Conservation (phyloP, 2,113 vertebrate genomes). For the Microtus montanus region DNA sequence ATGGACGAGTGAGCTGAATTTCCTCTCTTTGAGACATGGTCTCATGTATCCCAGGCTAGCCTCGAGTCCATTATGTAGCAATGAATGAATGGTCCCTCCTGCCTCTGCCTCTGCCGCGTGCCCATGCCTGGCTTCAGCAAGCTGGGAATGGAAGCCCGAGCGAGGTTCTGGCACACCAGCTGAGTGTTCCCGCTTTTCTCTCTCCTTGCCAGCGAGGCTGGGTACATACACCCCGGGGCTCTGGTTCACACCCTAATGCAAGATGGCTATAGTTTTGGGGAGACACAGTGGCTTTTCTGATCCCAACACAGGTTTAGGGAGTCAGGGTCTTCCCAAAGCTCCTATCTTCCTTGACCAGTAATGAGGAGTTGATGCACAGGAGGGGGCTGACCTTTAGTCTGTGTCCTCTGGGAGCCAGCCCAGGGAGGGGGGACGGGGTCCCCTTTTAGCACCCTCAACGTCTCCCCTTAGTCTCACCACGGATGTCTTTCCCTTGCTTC, state of each 20-base stretch:
- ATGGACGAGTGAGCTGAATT: neutral
- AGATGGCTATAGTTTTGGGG: no score
- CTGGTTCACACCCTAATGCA: no score
- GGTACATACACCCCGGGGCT: neutral
- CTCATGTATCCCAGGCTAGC: neutral
- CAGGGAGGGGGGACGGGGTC: neutral
- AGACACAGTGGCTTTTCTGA: neutral
- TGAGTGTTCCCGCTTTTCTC: no score
- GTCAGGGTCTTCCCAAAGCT: neutral
- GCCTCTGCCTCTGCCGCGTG: neutral
- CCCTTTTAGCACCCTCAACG: neutral
- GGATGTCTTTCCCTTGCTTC: neutral
- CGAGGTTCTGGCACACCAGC: neutral
- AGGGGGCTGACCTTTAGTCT: neutral
- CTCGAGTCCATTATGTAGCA: neutral
- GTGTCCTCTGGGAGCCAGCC: neutral
- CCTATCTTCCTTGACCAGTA: slow-evolving; percentile 17
- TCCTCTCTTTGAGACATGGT: neutral
- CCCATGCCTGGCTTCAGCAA: neutral
- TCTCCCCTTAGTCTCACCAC: no score
- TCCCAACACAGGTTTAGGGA: neutral
- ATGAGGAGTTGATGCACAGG: neutral
- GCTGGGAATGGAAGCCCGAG: neutral
- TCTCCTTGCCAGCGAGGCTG: accelerated
- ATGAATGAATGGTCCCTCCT: neutral